Evolutionary conservation across 2,888 invertebrate species (phyloP), one percentile per base, ranked within the genome.

Genomic region (Abrostola tripartita): DNA sequence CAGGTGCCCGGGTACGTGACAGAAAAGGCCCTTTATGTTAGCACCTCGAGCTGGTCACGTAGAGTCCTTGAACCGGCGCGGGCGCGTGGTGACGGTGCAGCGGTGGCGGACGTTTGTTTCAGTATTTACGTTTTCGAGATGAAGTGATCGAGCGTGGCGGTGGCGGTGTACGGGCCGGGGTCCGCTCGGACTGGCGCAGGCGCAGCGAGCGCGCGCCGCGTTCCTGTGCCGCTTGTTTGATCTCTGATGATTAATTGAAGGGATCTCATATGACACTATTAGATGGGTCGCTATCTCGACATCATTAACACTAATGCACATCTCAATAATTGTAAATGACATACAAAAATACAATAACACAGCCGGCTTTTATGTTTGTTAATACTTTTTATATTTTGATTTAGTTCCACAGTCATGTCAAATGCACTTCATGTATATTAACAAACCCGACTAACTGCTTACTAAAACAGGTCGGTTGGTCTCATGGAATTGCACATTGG

Each of bases 21-120:
- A 72, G 66, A 74, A 76, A 84, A 87, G 86, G 83, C 74, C 81
- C 87, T 91, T 91, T 92, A 86, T 89, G 87, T 91, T 88, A 90
- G 81, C 88, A 88, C 89, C 82, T 90, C 81, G 84, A 72, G 75
- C 79, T 81, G 87, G 85, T 88, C 92, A 92, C 91, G 92, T 90
- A 83, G 71, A 76, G 75, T 75, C 92, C 92, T 92, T 92, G 90
- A 90, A 85, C 85, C 81, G 84, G 69, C 74, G 74, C 79, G 79
- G 71, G 78, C 78, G 58, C 55, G 54, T 58, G 49, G 52, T 63
- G 61, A 49, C 67, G 62, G 76, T 68, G 60, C 65, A 66, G 74
- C 56, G 61, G 63, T 42, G 56, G 72, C 67, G 75, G 70, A 68
- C 65, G 78, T 80, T 79, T 81, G 82, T 84, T 88, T 85, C 82